Conservation (phyloP, 2,888 invertebrate species). For the Seira musarum region DNA sequence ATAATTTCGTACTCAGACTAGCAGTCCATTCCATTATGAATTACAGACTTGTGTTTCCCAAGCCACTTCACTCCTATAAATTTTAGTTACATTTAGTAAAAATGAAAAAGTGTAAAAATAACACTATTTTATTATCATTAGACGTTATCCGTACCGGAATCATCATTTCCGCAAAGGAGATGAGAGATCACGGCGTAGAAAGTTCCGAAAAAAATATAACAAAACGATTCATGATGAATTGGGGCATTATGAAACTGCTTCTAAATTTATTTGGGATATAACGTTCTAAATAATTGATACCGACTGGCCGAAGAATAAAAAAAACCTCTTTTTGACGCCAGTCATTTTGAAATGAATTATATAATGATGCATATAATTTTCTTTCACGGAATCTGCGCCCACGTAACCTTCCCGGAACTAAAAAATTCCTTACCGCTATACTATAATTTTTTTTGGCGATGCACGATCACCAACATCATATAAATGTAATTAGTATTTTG, state of each 20-base stretch:
- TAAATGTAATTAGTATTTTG: no score
- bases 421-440: no score
- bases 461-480: no score
- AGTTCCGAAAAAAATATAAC: not conserved
- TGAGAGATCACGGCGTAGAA: not conserved
- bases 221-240: not conserved
- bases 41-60: constrained; percentile 2
- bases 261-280: not conserved
- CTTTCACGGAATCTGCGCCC: no score
- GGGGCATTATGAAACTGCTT: not conserved
- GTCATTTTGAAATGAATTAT: no score
- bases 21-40: constrained; percentile 12
- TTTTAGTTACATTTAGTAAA: constrained; percentile 5
- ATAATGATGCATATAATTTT: no score
- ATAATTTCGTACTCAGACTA: constrained; percentile 7
- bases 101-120: constrained; percentile 15
- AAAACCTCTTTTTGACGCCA: no score
- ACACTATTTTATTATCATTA: constrained; percentile 7
- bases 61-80: not conserved
- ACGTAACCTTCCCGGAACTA: no score
- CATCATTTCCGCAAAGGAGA: not conserved
- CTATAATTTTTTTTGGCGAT: no score
- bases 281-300: not conserved
- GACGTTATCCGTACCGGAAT: not conserved
- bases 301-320: not conserved